Evolutionary conservation across 64 coral and sea anemone genomes (phyloP).

Genomic region (Trachythela sp.): DNA sequence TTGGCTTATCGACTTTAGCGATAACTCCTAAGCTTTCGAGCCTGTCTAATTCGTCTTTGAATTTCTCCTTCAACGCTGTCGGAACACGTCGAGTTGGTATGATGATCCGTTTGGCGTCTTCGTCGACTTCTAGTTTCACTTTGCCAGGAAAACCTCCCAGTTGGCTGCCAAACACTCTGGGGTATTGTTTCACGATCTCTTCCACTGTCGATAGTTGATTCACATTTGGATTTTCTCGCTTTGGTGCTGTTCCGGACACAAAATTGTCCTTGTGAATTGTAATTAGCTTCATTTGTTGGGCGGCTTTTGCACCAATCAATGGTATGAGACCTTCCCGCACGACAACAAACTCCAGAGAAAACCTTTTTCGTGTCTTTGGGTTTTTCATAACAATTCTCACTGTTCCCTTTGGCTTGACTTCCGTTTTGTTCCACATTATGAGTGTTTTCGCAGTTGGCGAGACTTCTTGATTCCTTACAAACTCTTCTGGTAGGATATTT

Average conservation of each 20-base stretch:
- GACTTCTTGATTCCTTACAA: neutral
- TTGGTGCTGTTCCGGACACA: no score
- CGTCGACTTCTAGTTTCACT: neutral
- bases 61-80: constrained; percentile 5
- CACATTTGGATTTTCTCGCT: no score
- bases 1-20: neutral
- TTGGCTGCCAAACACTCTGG: no score
- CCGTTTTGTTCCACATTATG: neutral
- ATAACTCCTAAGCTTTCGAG: neutral
- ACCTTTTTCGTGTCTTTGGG: neutral
- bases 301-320: neutral
- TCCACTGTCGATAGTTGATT: no score
- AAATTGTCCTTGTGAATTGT: no score
- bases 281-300: neutral
- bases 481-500: neutral
- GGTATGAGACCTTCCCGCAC: neutral
- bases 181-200: no score
- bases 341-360: neutral
- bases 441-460: neutral
- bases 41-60: constrained; percentile 25
- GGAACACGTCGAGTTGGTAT: constrained; percentile 14
- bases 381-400: neutral
- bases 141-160: no score
- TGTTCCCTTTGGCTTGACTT: neutral
- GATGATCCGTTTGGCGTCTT: neutral